These are phyloP conservation scores for Drosophila mayri DNA, from an alignment of 1,140 invertebrate species.

Conservation along the genomic window DNA sequence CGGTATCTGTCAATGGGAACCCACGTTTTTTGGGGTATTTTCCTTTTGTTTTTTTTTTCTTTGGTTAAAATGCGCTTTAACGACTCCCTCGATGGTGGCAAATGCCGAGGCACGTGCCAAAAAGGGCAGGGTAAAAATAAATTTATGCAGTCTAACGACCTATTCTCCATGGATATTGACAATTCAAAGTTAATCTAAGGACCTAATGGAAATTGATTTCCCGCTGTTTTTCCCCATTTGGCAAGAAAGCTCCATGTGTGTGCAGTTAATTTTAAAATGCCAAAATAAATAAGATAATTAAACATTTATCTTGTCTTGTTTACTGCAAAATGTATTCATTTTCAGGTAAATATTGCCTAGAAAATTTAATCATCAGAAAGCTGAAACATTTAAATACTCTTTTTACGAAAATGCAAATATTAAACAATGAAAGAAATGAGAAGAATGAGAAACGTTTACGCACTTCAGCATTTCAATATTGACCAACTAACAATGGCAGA, in stretches of 20 bases:
- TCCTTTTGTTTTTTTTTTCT: constrained; percentile 15
- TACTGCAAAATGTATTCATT: neutral
- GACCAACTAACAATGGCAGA: constrained; percentile 20
- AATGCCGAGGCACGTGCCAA: constrained; percentile 7
- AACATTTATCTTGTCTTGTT: constrained; percentile 4
- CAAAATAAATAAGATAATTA: constrained; percentile 22
- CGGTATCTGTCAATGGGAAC: constrained; percentile 15
- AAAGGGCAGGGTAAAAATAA: constrained; percentile 22
- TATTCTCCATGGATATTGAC: constrained; percentile 25
- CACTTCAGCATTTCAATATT: constrained; percentile 64
- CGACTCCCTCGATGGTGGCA: constrained; percentile 65
- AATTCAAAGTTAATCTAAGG: constrained; percentile 44
- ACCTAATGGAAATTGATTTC: constrained; percentile 78
- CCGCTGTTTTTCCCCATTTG: constrained; percentile 9
- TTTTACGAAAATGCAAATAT: neutral
- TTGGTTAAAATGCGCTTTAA: constrained; percentile 67
- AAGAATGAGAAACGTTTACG: constrained; percentile 33
- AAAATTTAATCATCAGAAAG: neutral
- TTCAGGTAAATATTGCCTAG: neutral
- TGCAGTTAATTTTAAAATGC: constrained; percentile 8
- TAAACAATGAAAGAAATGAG: constrained; percentile 3
- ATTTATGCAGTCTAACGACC: constrained; percentile 43
- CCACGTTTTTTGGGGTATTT: constrained; percentile 50
- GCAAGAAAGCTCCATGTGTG: neutral
- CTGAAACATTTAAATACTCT: constrained; percentile 1